A percentile compares a stretch with the other conserved stretches of the same genome.
These are phyloP conservation scores for Phyllotis vaccarum DNA, from an alignment of 2,797 vertebrate genomes.

Conservation along the genomic window DNA sequence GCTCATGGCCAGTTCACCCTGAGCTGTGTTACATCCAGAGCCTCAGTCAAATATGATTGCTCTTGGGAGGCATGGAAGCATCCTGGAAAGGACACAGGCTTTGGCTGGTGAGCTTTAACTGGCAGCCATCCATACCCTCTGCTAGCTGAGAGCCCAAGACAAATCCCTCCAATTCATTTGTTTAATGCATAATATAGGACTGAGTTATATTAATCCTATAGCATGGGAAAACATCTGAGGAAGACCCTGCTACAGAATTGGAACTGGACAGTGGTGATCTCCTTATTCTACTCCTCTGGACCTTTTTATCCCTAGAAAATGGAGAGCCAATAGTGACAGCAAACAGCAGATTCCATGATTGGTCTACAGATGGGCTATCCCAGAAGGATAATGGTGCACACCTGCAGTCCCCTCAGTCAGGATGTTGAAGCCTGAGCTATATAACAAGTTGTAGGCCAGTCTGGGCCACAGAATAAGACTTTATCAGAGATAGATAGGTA, in stretches of 20 bases:
- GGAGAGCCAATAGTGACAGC: neutral
- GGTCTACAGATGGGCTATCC: neutral
- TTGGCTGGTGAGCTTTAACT: neutral
- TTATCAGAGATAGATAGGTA: neutral
- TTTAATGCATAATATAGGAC: conserved; percentile 17
- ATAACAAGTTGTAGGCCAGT: neutral
- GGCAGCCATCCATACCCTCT: neutral
- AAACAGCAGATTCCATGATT: neutral
- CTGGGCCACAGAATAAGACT: neutral
- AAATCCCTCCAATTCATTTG: neutral
- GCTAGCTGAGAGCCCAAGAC: neutral
- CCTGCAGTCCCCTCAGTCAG: too few species aligned
- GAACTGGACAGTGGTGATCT: neutral
- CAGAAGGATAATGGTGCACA: neutral
- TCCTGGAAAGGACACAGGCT: neutral
- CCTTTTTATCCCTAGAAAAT: neutral
- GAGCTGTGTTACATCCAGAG: neutral
- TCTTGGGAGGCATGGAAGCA: neutral
- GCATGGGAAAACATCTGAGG: neutral
- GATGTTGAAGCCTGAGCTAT: neutral
- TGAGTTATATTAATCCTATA: neutral
- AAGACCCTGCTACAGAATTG: neutral
- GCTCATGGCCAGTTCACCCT: neutral
- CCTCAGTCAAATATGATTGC: neutral
- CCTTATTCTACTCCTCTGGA: neutral